Percentiles rank a stretch among this genome's conserved stretches.
Conservation (phyloP, 2,888 invertebrate species). For the Dugesia japonica region DNA sequence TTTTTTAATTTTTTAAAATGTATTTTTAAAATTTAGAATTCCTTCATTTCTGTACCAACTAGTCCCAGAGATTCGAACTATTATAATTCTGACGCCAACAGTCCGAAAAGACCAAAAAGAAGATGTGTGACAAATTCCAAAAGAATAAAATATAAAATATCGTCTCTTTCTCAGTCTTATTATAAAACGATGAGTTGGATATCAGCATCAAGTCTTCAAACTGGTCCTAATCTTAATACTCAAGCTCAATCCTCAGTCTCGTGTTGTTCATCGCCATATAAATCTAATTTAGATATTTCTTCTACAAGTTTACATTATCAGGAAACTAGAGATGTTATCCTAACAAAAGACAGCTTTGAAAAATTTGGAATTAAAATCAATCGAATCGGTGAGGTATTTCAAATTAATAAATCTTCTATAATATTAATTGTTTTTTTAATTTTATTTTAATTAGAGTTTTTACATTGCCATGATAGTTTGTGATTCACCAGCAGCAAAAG, state of each 20-base stretch:
- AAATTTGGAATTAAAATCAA: constrained; percentile 10
- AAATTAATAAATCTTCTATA: neutral
- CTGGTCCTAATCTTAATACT: neutral
- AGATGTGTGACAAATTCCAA: neutral
- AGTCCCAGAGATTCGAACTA: neutral
- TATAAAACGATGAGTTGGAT: constrained; percentile 13
- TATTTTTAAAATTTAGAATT: no score
- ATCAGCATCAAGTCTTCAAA: neutral
- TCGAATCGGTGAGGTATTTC: neutral
- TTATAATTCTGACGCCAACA: constrained; percentile 5
- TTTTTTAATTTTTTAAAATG: no score
- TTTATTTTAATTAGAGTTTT: constrained; percentile 14
- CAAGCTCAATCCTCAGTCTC: neutral
- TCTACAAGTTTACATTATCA: neutral
- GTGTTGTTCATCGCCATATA: neutral
- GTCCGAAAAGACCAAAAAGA: neutral
- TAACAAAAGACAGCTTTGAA: neutral
- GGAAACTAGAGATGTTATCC: neutral
- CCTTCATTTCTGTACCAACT: neutral
- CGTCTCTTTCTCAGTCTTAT: constrained; percentile 4
- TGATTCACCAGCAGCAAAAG: neutral
- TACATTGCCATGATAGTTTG: neutral
- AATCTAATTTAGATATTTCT: constrained; percentile 7
- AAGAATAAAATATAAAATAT: constrained; percentile 15
- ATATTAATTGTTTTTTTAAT: neutral